Conservation (phyloP, 2,797 vertebrate genomes). For the Cossypha niveicapilla region DNA sequence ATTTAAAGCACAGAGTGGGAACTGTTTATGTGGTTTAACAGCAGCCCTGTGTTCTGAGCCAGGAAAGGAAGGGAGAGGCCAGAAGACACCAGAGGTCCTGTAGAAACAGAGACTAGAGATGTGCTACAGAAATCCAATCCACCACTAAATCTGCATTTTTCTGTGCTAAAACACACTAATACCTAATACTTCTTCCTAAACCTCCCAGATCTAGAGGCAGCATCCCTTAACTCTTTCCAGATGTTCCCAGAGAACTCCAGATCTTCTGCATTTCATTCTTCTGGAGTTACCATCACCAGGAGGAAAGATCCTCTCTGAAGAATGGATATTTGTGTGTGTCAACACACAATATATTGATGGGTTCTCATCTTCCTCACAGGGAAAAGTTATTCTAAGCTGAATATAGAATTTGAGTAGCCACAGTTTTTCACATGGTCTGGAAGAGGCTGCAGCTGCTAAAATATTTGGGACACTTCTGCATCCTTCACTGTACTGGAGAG, state of each 20-base stretch:
- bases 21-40: not conserved
- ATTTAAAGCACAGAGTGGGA: not conserved
- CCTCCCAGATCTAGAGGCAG: not conserved
- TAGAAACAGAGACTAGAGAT: not conserved
- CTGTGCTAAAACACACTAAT: not conserved
- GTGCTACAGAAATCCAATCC: not conserved
- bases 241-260: not conserved
- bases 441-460: not conserved
- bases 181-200: not conserved
- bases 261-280: not conserved
- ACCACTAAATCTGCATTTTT: not conserved
- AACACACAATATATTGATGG: fast-evolving
- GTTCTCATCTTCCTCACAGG: not conserved
- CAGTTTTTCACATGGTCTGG: fast-evolving
- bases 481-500: not conserved
- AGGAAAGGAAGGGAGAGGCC: not conserved
- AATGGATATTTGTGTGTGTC: fast-evolving
- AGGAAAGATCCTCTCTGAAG: not conserved
- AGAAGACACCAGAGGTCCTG: not conserved
- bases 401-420: not conserved
- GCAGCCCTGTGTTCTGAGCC: not conserved
- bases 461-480: not conserved
- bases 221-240: not conserved
- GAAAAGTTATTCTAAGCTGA: not conserved
- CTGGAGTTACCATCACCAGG: not conserved